phyloP scores from a whole-genome alignment of 2,113 vertebrate species.

The Datnioides undecimradiatus region DNA sequence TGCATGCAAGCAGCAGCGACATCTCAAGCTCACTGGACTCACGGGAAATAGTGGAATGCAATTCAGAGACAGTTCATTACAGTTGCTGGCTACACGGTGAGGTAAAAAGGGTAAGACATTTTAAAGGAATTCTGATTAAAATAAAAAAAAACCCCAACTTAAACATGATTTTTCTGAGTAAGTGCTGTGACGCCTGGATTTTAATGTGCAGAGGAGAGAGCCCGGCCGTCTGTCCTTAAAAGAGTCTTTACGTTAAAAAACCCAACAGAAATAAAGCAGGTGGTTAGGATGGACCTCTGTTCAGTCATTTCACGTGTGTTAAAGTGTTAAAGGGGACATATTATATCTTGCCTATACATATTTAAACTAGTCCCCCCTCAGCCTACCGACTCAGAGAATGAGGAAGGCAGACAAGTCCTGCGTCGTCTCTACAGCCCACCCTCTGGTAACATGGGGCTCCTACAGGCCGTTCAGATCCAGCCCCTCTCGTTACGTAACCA shows the following conservation, averaged over 20 bases:
- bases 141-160: constrained; percentile 6
- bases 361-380: too few relatives aligned
- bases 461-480: too few relatives aligned
- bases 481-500: too few relatives aligned
- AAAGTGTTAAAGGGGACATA: neutral
- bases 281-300: neutral
- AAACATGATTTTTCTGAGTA: too few relatives aligned
- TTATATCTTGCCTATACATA: too few relatives aligned
- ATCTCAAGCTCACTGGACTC: neutral
- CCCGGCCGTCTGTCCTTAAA: neutral
- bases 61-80: neutral
- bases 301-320: neutral
- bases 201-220: neutral
- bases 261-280: neutral
- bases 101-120: neutral
- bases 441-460: too few relatives aligned
- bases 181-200: neutral
- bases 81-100: constrained; percentile 2
- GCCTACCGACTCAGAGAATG: too few relatives aligned
- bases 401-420: too few relatives aligned
- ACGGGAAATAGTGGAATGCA: neutral
- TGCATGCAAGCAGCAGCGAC: neutral
- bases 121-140: neutral
- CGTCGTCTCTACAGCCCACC: too few relatives aligned
- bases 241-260: neutral